Conservation (phyloP, 1,140 invertebrate genomes). For the Elymnias hypermnestra region DNA sequence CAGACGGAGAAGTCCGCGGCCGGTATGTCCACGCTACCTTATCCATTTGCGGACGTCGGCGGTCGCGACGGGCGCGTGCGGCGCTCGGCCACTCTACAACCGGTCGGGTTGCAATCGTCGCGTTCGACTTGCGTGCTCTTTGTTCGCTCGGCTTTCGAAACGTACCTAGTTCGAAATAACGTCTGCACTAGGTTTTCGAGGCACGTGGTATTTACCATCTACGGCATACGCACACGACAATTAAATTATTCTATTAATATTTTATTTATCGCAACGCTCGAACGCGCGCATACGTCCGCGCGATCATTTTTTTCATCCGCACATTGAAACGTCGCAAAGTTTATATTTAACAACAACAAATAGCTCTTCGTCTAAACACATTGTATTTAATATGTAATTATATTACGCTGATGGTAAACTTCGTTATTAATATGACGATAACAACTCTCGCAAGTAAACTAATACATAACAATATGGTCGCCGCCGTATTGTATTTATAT, state of each 20-base stretch:
- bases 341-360: too few relatives aligned
- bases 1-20: slow-evolving; percentile 50
- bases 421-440: slow-evolving; percentile 26
- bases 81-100: slow-evolving; percentile 25
- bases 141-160: slow-evolving; percentile 62
- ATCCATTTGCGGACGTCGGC: slow-evolving; percentile 36
- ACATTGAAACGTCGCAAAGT: too few relatives aligned
- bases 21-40: slow-evolving; percentile 46
- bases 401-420: slow-evolving; percentile 9
- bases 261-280: slow-evolving; percentile 28
- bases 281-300: too few relatives aligned
- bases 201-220: too few relatives aligned
- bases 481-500: slow-evolving; percentile 17
- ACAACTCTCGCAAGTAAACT: slow-evolving; percentile 9
- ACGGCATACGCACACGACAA: too few relatives aligned
- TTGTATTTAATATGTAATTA: slow-evolving; percentile 3
- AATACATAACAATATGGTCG: slow-evolving; percentile 18
- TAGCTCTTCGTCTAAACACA: slow-evolving; percentile 13
- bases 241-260: slow-evolving; percentile 27
- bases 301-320: slow-evolving; percentile 32
- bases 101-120: slow-evolving; percentile 50
- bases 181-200: slow-evolving; percentile 27
- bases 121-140: slow-evolving; percentile 57
- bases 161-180: slow-evolving; percentile 45
- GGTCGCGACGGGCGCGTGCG: slow-evolving; percentile 28